phyloP scores from a whole-genome alignment of 2,113 vertebrate species.

The Brienomyrus brachyistius region DNA sequence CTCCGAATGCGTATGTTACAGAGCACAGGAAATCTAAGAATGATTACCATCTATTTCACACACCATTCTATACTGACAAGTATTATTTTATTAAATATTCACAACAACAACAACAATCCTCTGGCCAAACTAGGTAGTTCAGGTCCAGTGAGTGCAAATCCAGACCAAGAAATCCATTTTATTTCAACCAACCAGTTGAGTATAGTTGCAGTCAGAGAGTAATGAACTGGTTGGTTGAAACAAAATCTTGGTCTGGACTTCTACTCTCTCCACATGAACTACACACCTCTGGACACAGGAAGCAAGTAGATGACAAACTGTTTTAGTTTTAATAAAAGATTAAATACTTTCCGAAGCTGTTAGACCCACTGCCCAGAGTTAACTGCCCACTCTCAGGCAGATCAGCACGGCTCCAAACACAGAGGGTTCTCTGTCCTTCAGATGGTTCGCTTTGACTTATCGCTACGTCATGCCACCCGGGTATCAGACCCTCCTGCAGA shows the following conservation, averaged over 20 bases:
- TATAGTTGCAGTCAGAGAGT: background rate
- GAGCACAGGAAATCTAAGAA: background rate
- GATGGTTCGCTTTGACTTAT: background rate
- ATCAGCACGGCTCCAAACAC: background rate
- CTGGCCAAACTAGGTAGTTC: background rate
- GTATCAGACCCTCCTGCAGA: background rate
- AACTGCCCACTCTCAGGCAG: background rate
- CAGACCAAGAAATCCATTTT: background rate
- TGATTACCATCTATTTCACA: background rate
- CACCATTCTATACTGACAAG: background rate
- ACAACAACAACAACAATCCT: background rate
- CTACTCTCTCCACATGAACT: background rate
- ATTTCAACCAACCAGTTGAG: background rate
- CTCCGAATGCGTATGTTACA: background rate
- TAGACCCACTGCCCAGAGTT: background rate
- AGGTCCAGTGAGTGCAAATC: background rate
- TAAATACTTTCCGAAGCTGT: background rate
- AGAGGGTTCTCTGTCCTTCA: background rate
- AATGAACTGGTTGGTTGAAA: background rate
- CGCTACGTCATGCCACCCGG: background rate
- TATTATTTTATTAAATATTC: background rate
- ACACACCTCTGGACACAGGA: background rate
- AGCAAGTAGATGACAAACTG: background rate
- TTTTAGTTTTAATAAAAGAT: background rate
- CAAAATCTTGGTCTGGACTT: background rate